These are phyloP conservation scores for Cyphomyrus discorhynchus DNA, from an alignment of 2,113 vertebrate genomes.

Conservation along the genomic window DNA sequence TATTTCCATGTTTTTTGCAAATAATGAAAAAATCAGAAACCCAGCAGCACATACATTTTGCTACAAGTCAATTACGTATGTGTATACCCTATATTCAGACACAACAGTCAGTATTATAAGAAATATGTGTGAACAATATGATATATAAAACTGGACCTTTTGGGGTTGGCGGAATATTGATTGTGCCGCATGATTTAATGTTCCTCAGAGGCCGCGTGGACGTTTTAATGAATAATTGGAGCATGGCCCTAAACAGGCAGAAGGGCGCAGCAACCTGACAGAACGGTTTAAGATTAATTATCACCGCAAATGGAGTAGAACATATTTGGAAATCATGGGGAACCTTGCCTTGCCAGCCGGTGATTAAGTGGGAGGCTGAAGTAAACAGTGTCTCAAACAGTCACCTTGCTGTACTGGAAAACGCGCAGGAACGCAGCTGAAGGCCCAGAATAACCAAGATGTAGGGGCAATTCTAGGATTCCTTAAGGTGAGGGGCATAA, in stretches of 20 bases:
- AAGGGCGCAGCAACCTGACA: conserved; percentile 31
- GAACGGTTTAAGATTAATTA: conserved; percentile 37
- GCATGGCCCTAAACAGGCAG: conserved; percentile 25
- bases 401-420: conserved; percentile 5
- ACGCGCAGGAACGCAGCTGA: neutral
- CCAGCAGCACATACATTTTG: conserved; percentile 8
- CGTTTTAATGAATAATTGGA: conserved; percentile 41
- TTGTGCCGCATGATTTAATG: conserved; percentile 31
- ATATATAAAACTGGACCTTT: conserved; percentile 32
- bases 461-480: neutral
- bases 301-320: conserved; percentile 30
- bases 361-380: neutral
- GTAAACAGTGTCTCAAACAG: neutral
- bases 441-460: neutral
- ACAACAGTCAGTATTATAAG: conserved; percentile 34
- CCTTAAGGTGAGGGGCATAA: neutral
- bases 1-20: neutral
- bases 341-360: conserved; percentile 25
- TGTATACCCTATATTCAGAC: conserved; percentile 23
- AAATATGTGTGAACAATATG: conserved; percentile 35
- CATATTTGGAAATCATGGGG: conserved; percentile 19
- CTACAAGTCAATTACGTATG: conserved; percentile 19
- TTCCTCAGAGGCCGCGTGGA: conserved; percentile 32
- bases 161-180: conserved; percentile 40
- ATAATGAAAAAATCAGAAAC: neutral